Conservation (phyloP, 2,888 invertebrate genomes). For the Chorisops tibialis region DNA sequence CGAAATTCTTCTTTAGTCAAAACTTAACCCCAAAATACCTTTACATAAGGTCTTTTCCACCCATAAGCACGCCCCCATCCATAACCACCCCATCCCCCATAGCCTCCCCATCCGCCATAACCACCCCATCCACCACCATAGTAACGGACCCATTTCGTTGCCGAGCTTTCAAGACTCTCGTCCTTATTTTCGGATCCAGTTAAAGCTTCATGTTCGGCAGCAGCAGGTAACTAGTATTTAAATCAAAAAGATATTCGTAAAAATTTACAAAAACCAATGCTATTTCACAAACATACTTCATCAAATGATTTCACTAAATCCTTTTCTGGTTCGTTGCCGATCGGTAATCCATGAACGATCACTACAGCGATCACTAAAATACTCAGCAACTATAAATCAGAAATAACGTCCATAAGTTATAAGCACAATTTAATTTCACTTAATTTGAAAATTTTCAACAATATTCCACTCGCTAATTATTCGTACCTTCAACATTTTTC, state of each 20-base stretch:
- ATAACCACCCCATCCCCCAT: conserved; percentile 13
- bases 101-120: conserved; percentile 3
- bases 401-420: no score
- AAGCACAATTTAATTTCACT: no score
- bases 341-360: not conserved
- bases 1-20: no score
- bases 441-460: no score
- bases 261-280: no score
- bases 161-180: conserved; percentile 3
- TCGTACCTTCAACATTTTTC: conserved; percentile 6
- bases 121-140: conserved; percentile 6
- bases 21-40: no score
- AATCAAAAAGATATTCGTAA: no score
- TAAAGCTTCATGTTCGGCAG: no score
- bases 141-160: conserved; percentile 7
- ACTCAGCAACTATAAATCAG: not conserved
- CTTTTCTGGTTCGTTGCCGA: not conserved
- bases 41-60: not conserved
- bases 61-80: conserved; percentile 1
- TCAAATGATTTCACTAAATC: not conserved
- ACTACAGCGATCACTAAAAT: not conserved
- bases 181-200: conserved; percentile 1
- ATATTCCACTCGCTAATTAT: no score
- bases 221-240: no score
- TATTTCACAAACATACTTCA: not conserved